phyloP scores from a whole-genome alignment of 1,140 invertebrate species.

The Anagrus nilaparvatae region DNA sequence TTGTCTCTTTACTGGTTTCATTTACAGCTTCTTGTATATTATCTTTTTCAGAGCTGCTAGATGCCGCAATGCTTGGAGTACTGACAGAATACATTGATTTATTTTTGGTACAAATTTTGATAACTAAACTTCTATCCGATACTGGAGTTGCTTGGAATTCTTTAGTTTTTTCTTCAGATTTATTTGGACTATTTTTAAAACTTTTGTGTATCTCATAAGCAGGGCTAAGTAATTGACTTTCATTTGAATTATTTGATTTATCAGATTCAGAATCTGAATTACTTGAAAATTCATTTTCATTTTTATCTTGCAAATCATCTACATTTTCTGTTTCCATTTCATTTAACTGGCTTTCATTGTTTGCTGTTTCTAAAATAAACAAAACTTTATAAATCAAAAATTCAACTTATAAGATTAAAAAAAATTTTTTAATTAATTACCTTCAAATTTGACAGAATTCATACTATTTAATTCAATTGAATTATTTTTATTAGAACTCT shows the following conservation, averaged over 20 bases:
- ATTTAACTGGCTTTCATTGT: too few species aligned
- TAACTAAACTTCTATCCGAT: slow-evolving; percentile 35
- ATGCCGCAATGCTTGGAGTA: slow-evolving; percentile 17
- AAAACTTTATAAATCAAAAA: too few species aligned
- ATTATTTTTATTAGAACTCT: too few species aligned
- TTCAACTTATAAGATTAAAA: too few species aligned
- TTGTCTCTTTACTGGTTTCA: too few species aligned
- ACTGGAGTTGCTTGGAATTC: slow-evolving; percentile 19
- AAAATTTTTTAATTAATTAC: too few species aligned
- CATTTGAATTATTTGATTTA: slow-evolving; percentile 17
- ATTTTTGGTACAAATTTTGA: slow-evolving; percentile 39
- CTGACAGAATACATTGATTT: slow-evolving; percentile 36
- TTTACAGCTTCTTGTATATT: slow-evolving; percentile 34
- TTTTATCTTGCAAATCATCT: too few species aligned
- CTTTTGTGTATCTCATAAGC: slow-evolving; percentile 8
- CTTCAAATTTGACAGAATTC: too few species aligned
- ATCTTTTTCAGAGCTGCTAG: slow-evolving; percentile 32
- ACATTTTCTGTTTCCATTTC: too few species aligned
- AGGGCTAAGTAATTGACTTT: slow-evolving; percentile 23
- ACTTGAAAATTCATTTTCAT: slow-evolving; percentile 2
- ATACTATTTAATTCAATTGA: too few species aligned
- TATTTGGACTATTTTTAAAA: too few species aligned
- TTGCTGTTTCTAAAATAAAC: too few species aligned
- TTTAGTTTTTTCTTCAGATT: slow-evolving; percentile 12
- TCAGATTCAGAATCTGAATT: slow-evolving; percentile 15